Conservation (phyloP, 2,797 vertebrate species). For the Telmatherina bonti region DNA sequence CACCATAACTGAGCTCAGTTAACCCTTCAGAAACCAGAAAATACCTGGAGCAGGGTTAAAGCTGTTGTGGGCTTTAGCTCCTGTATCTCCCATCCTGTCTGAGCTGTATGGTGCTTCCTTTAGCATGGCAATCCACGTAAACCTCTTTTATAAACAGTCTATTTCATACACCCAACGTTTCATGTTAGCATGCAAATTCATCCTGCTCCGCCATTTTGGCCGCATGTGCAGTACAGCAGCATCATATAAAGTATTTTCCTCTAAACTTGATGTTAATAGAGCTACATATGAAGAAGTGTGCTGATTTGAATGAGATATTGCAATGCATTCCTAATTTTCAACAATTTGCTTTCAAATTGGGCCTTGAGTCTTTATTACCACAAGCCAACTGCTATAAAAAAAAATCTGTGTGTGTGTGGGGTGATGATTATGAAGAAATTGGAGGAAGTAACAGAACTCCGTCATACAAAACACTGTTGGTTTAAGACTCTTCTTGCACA, state of each 20-base stretch:
- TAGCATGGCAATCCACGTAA: not conserved
- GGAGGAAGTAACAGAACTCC: not conserved
- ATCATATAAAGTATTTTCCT: not conserved
- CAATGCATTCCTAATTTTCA: not conserved
- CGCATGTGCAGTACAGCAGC: not conserved
- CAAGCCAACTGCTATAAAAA: not conserved
- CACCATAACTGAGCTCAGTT: constrained; percentile 68
- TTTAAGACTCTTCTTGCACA: not conserved
- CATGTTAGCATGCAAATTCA: not conserved
- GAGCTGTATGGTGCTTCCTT: not conserved
- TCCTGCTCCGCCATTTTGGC: not conserved
- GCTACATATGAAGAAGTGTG: too few relatives aligned
- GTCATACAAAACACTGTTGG: not conserved
- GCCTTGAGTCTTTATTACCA: not conserved
- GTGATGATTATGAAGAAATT: not conserved
- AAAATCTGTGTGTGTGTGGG: too few relatives aligned
- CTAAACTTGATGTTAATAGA: not conserved
- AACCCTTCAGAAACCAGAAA: constrained; percentile 70
- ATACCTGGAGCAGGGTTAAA: not conserved
- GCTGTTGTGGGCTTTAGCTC: not conserved
- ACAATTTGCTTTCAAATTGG: not conserved
- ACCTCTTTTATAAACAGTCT: too few relatives aligned
- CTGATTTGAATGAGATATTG: not conserved
- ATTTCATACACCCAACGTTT: too few relatives aligned
- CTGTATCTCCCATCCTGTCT: not conserved